A percentile compares a stretch with the other conserved stretches of the same genome.
phyloP scores from a whole-genome alignment of 2,888 invertebrate species.

The Agrochola circellaris region DNA sequence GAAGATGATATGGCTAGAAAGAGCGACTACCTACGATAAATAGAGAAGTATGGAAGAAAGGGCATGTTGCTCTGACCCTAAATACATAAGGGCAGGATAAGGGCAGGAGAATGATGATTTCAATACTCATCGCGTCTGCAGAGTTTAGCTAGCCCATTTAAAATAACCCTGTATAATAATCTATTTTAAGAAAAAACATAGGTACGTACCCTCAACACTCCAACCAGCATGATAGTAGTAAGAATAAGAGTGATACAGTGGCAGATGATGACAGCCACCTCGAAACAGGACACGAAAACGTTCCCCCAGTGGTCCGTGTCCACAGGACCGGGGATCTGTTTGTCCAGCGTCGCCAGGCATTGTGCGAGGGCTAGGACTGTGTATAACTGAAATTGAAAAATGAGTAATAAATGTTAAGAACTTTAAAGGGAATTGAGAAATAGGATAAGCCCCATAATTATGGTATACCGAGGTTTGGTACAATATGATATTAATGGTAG shows the following conservation, averaged over 20 bases:
- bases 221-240: slow-evolving; percentile 82
- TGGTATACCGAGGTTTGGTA: not conserved
- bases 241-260: slow-evolving; percentile 80
- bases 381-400: slow-evolving; percentile 76
- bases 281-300: slow-evolving; percentile 68
- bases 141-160: not conserved
- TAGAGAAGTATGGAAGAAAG: no score
- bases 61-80: no score
- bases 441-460: not conserved
- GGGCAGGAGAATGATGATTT: no score
- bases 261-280: slow-evolving; percentile 72
- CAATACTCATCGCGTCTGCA: no score
- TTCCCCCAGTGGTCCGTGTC: slow-evolving; percentile 63
- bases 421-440: not conserved
- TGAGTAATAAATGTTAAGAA: not conserved
- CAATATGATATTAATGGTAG: no score
- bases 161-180: not conserved
- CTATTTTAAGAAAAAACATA: not conserved
- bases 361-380: slow-evolving; percentile 81
- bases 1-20: no score
- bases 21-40: no score
- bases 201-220: slow-evolving; percentile 79
- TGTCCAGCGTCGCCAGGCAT: slow-evolving; percentile 74
- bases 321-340: slow-evolving; percentile 61
- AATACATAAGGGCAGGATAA: no score